Percentiles rank a stretch among this genome's conserved stretches.
Evolutionary conservation across 2,797 vertebrate genomes (phyloP).

Genomic region (Myotis findleyi): DNA sequence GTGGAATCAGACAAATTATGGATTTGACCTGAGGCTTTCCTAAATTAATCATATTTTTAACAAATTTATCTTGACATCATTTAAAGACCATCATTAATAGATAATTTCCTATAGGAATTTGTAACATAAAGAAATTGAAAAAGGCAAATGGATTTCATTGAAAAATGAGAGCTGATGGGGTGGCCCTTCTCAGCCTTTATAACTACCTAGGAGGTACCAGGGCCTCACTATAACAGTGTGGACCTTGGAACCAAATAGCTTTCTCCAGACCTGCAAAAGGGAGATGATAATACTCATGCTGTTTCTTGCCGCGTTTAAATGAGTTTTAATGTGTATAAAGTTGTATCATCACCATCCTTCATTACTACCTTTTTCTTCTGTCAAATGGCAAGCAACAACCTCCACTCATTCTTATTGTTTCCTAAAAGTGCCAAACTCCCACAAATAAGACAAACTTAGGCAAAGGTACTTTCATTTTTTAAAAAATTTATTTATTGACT

Average conservation of each 20-base stretch:
- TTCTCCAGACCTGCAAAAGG: background rate
- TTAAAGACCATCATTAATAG: slow-evolving; percentile 42
- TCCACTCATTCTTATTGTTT: background rate
- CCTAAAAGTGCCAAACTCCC: background rate
- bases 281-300: background rate
- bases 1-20: slow-evolving; percentile 55
- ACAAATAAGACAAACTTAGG: background rate
- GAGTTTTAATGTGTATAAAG: background rate
- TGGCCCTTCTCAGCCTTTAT: background rate
- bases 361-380: background rate
- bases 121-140: background rate
- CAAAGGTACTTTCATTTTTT: background rate
- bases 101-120: background rate
- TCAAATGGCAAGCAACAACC: background rate
- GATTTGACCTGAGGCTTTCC: slow-evolving; percentile 33
- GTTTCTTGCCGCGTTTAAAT: background rate
- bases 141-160: background rate
- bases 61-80: slow-evolving; percentile 50
- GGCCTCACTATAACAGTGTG: background rate
- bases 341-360: background rate
- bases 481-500: background rate
- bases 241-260: background rate
- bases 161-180: background rate
- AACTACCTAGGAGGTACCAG: background rate
- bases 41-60: slow-evolving; percentile 51